These are phyloP conservation scores for Gobius niger DNA, from an alignment of 2,113 vertebrate genomes.

Conservation along the genomic window DNA sequence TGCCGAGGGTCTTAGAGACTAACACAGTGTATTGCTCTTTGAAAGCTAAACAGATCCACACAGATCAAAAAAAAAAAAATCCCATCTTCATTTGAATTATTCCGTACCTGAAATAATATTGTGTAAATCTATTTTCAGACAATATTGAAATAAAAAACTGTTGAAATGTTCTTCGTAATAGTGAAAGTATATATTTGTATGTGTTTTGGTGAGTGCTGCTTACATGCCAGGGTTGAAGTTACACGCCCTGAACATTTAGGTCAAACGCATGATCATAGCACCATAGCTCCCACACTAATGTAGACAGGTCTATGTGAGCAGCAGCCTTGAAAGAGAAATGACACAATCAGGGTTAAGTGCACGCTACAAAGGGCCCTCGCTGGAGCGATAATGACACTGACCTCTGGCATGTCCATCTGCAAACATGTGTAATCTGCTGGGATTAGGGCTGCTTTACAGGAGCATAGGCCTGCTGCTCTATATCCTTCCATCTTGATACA, in stretches of 20 bases:
- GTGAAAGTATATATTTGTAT: not conserved
- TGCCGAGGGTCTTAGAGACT: not conserved
- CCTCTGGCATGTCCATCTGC: constrained; percentile 27
- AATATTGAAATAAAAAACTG: not conserved
- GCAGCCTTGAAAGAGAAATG: not conserved
- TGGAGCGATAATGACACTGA: constrained; percentile 24
- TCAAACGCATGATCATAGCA: not conserved
- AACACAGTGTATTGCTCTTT: too few species aligned
- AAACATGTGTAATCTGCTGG: constrained; percentile 36
- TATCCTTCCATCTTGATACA: constrained; percentile 8
- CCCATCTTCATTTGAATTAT: too few species aligned
- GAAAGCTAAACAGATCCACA: too few species aligned
- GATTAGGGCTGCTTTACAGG: constrained; percentile 32
- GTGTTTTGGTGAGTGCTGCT: not conserved
- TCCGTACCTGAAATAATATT: too few species aligned
- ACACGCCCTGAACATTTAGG: constrained; percentile 11
- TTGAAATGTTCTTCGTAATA: not conserved
- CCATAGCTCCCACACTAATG: not conserved
- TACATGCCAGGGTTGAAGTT: constrained; percentile 6
- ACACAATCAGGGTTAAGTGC: constrained; percentile 10
- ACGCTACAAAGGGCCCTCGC: not conserved
- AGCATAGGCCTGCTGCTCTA: constrained; percentile 14
- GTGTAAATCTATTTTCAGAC: too few species aligned
- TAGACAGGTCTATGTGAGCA: not conserved
- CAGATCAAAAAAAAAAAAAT: too few species aligned